A percentile compares a stretch with the other conserved stretches of the same genome.
phyloP scores from a whole-genome alignment of 2,797 vertebrate species.

The Cygnus olor region DNA sequence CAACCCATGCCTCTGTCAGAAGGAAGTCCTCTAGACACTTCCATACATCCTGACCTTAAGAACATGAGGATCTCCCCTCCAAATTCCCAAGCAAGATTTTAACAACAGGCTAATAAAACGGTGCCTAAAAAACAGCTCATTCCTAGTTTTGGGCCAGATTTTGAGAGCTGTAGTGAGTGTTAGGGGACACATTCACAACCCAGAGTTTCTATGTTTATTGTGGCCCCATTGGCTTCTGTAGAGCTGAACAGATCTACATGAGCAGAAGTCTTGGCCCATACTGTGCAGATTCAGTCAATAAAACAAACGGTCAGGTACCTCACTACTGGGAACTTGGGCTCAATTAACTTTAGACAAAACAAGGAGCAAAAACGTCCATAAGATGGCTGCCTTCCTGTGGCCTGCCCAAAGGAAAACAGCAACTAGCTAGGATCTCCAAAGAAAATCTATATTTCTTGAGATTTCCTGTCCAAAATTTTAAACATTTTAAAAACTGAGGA shows the following conservation, averaged over 20 bases:
- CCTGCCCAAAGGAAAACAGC: neutral
- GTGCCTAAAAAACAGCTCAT: neutral
- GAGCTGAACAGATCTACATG: neutral
- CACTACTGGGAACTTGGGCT: neutral
- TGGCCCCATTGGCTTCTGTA: neutral
- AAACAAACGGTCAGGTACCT: neutral
- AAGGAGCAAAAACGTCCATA: neutral
- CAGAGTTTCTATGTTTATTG: neutral
- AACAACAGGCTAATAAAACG: slow-evolving; percentile 11
- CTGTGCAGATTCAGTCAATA: neutral
- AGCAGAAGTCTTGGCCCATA: neutral
- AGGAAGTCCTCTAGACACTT: neutral
- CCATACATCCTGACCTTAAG: neutral
- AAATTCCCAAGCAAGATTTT: slow-evolving; percentile 13
- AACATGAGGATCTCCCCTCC: neutral
- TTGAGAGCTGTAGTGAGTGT: neutral
- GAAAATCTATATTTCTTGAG: neutral
- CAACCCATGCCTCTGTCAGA: neutral
- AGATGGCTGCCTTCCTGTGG: neutral
- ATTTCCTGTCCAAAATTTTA: neutral
- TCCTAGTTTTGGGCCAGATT: slow-evolving; percentile 8
- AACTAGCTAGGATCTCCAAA: neutral
- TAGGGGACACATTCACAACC: slow-evolving; percentile 27
- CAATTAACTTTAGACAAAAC: neutral
- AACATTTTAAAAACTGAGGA: neutral